Evolutionary conservation across 2,113 vertebrate species (phyloP).

Genomic region (Lates calcarifer): DNA sequence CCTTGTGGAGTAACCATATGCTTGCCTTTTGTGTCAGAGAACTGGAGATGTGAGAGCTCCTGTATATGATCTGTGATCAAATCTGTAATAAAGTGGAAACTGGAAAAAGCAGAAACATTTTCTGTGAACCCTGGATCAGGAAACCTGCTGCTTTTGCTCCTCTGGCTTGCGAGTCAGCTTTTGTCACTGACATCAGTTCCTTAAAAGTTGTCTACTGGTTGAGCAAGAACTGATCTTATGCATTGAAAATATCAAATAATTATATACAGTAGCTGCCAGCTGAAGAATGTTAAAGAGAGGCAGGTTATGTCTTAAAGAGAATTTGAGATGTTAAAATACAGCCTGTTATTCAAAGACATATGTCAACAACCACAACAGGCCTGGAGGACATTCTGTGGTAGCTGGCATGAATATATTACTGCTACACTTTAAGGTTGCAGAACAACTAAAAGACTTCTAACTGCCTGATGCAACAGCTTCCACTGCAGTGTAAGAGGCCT

Average conservation of each 20-base stretch:
- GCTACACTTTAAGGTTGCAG: conserved; percentile 3
- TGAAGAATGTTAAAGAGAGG: neutral
- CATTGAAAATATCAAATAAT: neutral
- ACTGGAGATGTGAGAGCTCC: conserved; percentile 51
- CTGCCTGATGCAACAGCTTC: conserved; percentile 51
- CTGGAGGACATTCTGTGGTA: conserved; percentile 41
- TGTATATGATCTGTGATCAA: conserved; percentile 53
- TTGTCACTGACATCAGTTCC: neutral
- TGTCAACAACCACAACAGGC: conserved; percentile 39
- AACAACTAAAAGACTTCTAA: conserved; percentile 24
- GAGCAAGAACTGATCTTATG: neutral
- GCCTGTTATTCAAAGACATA: conserved; percentile 40
- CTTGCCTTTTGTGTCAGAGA: conserved; percentile 49
- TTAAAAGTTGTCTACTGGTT: neutral
- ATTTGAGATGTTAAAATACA: conserved; percentile 23
- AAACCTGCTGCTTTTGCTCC: conserved; percentile 7
- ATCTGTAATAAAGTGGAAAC: conserved; percentile 41
- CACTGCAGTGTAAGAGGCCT: conserved; percentile 30
- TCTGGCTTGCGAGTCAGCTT: neutral
- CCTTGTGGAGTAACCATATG: conserved; percentile 45
- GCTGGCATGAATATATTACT: conserved; percentile 20
- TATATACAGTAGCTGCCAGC: neutral
- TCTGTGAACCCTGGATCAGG: conserved; percentile 1
- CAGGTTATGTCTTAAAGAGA: conserved; percentile 16
- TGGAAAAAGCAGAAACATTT: too few relatives aligned